Conservation (phyloP, 2,797 vertebrate genomes). For the Gymnothorax reevesii region DNA sequence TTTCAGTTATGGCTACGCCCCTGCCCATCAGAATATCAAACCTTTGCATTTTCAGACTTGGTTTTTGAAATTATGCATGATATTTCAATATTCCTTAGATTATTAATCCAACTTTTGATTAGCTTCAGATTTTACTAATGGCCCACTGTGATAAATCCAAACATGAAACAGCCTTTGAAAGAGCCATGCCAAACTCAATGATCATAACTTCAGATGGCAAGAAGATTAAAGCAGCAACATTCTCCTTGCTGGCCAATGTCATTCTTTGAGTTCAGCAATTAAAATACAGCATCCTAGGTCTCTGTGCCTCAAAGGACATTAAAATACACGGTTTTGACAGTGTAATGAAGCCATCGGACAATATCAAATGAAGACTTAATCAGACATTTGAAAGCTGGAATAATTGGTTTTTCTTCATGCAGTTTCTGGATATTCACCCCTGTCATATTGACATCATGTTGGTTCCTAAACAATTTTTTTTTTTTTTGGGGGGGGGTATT, state of each 20-base stretch:
- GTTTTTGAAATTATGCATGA: neutral
- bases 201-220: constrained; percentile 8
- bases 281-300: neutral
- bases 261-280: constrained; percentile 46
- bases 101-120: constrained; percentile 49
- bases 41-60: constrained; percentile 50
- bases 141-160: constrained; percentile 58
- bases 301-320: neutral
- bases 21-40: neutral
- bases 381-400: neutral
- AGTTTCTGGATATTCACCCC: neutral
- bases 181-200: neutral
- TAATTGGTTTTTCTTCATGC: neutral
- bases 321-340: neutral
- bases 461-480: too few relatives aligned
- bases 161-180: constrained; percentile 71
- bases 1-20: too few relatives aligned
- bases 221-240: constrained; percentile 71
- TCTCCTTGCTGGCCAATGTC: constrained; percentile 73
- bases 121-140: constrained; percentile 62
- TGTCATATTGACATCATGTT: too few relatives aligned
- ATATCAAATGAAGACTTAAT: neutral
- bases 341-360: neutral
- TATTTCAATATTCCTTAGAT: constrained; percentile 2
- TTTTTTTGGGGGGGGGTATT: too few relatives aligned